These are phyloP conservation scores for Pterocles gutturalis DNA, from an alignment of 2,113 vertebrate genomes.

Conservation along the genomic window DNA sequence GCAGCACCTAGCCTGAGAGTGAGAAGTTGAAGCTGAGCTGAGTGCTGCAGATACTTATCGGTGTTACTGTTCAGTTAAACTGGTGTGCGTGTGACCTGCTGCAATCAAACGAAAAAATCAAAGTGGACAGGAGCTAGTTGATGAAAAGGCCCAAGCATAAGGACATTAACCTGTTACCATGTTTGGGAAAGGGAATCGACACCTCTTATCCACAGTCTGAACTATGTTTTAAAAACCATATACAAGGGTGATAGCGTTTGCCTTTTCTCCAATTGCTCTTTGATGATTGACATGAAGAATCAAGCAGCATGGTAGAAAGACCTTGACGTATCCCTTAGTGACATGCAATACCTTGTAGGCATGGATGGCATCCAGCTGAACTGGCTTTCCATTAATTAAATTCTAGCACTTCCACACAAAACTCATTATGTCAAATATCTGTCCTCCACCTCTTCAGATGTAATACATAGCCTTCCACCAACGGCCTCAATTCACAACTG, in stretches of 20 bases:
- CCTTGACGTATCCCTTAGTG: background rate
- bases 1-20: background rate
- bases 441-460: slow-evolving; percentile 10
- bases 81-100: background rate
- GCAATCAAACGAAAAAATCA: background rate
- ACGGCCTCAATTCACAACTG: background rate
- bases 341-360: background rate
- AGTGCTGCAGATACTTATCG: background rate
- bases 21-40: background rate
- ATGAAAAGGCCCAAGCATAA: background rate
- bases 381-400: background rate
- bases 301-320: background rate
- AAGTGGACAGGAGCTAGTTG: background rate
- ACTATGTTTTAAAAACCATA: background rate
- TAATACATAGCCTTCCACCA: background rate
- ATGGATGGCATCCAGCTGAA: background rate
- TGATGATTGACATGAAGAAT: background rate
- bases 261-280: background rate
- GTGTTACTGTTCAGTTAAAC: background rate
- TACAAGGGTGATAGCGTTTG: background rate
- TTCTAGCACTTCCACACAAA: background rate
- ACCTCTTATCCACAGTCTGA: background rate
- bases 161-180: background rate
- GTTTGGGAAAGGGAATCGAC: background rate
- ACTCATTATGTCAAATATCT: background rate